phyloP scores from a whole-genome alignment of 2,888 invertebrate genomes.

The Lepetodrilus schrolli region DNA sequence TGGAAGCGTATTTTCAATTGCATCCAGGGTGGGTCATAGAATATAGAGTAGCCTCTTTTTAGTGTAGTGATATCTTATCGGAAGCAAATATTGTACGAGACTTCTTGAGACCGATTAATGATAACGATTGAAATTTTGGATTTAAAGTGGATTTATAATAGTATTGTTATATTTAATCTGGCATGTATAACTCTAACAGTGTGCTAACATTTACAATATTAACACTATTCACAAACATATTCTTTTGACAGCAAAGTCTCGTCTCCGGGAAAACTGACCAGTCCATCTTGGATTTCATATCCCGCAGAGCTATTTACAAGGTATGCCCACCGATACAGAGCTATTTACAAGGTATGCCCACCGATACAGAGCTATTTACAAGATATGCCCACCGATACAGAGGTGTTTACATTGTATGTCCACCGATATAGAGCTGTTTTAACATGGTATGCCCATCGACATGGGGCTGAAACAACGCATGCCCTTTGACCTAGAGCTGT shows the following conservation, averaged over 20 bases:
- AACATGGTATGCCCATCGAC: too few relatives aligned
- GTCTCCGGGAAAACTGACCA: not conserved
- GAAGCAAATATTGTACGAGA: too few relatives aligned
- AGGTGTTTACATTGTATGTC: not conserved
- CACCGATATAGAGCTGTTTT: not conserved
- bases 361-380: not conserved
- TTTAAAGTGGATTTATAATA: too few relatives aligned
- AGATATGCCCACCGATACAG: not conserved
- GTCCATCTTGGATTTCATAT: not conserved
- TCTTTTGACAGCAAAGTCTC: not conserved
- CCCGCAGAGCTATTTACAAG: not conserved
- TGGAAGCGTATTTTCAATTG: slow-evolving; percentile 38
- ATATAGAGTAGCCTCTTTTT: not conserved
- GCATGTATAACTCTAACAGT: too few relatives aligned
- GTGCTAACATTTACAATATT: too few relatives aligned
- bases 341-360: not conserved
- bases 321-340: not conserved
- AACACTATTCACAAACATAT: too few relatives aligned
- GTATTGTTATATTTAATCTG: too few relatives aligned
- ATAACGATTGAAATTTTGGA: too few relatives aligned
- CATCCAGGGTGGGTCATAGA: slow-evolving; percentile 30
- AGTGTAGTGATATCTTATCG: too few relatives aligned
- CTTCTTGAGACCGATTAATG: too few relatives aligned
- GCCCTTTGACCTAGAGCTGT: too few relatives aligned
- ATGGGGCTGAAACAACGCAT: too few relatives aligned